phyloP scores from a whole-genome alignment of 1,140 invertebrate species.

The Drosophila pruinosa region DNA sequence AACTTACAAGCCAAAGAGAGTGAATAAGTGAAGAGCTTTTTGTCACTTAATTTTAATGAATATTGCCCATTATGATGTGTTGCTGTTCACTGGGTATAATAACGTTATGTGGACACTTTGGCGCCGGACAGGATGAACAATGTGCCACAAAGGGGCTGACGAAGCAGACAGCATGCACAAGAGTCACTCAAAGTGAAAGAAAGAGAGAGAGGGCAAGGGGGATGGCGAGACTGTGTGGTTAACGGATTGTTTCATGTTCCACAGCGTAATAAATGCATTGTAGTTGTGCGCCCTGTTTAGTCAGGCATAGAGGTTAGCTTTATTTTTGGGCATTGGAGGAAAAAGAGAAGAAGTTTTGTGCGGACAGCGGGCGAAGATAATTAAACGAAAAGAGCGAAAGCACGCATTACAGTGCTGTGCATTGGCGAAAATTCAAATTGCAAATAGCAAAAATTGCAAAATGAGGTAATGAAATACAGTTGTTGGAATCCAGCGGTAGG shows the following conservation, averaged over 20 bases:
- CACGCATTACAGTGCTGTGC: conserved; percentile 8
- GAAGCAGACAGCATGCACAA: background rate
- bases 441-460: conserved; percentile 32
- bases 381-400: conserved; percentile 27
- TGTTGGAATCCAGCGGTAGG: background rate
- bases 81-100: background rate
- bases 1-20: no score
- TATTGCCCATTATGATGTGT: background rate
- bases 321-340: background rate
- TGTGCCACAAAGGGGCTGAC: background rate
- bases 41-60: background rate
- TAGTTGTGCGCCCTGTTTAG: conserved; percentile 8
- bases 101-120: conserved; percentile 26
- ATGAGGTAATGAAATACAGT: conserved; percentile 28
- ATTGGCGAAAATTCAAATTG: conserved; percentile 25
- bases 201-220: background rate
- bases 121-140: conserved; percentile 13
- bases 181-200: background rate
- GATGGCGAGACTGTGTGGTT: background rate
- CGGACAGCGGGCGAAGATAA: conserved; percentile 32
- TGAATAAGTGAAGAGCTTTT: background rate
- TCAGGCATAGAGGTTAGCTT: conserved; percentile 26
- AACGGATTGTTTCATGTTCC: background rate
- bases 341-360: background rate
- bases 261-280: background rate